Conservation (phyloP, 2,888 invertebrate species). For the Xanthorhoe designata region DNA sequence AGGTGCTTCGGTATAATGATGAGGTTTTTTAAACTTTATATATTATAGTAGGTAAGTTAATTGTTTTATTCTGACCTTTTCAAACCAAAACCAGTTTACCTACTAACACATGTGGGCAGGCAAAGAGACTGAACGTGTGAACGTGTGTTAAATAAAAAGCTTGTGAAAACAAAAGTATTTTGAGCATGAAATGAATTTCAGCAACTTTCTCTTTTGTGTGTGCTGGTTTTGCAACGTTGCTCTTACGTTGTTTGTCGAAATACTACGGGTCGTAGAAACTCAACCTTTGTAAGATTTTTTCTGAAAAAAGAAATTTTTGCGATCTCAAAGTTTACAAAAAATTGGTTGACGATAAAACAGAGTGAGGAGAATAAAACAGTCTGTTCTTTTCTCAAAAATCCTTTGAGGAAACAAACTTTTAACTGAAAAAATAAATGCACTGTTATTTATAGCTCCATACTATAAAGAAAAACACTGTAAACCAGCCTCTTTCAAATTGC, state of each 20-base stretch:
- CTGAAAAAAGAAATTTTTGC: neutral
- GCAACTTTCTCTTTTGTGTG: constrained; percentile 17
- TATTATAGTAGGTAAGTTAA: too few species aligned
- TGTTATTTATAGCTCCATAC: too few species aligned
- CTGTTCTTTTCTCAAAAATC: too few species aligned
- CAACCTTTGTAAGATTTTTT: neutral
- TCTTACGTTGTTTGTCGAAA: constrained; percentile 8
- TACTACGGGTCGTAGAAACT: neutral
- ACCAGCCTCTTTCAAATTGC: too few species aligned
- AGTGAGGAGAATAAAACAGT: too few species aligned
- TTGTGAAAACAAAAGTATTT: constrained; percentile 8
- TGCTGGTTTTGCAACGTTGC: constrained; percentile 3
- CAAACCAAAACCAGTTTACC: neutral
- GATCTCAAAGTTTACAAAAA: too few species aligned
- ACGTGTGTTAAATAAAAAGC: constrained; percentile 14
- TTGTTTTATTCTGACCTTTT: neutral
- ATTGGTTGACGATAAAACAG: too few species aligned
- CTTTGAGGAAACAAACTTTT: too few species aligned
- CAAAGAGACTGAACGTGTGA: constrained; percentile 8
- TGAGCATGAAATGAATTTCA: constrained; percentile 9
- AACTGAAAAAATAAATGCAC: too few species aligned
- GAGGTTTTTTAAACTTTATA: too few species aligned
- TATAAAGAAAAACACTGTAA: too few species aligned
- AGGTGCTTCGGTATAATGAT: too few species aligned
- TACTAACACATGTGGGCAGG: neutral